Percentiles rank a stretch among this genome's conserved stretches.
Conservation (phyloP, 1,140 invertebrate species). For the Apis cerana region DNA sequence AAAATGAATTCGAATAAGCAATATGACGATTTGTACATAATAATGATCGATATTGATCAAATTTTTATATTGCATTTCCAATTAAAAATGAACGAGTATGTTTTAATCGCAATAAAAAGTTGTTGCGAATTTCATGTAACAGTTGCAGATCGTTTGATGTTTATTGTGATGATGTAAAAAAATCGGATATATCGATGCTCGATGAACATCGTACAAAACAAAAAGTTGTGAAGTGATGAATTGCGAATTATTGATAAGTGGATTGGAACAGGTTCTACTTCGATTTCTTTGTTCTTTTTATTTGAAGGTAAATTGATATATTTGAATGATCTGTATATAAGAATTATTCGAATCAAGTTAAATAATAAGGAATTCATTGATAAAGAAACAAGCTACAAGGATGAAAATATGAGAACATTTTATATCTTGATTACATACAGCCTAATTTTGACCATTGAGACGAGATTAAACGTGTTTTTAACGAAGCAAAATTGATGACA, state of each 20-base stretch:
- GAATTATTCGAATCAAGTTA: background rate
- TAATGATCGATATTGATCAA: background rate
- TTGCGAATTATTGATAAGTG: background rate
- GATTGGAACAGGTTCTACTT: too few species aligned
- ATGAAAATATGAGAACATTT: too few species aligned
- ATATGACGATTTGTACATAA: background rate
- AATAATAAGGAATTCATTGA: background rate
- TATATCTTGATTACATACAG: too few species aligned
- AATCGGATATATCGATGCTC: background rate
- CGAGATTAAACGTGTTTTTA: too few species aligned
- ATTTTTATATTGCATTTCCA: background rate
- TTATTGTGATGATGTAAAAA: background rate
- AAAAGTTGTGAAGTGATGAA: background rate
- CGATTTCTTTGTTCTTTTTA: too few species aligned
- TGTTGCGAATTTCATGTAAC: background rate
- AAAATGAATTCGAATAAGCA: background rate
- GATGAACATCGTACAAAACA: background rate
- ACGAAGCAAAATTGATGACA: too few species aligned
- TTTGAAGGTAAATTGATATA: background rate
- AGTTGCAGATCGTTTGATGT: background rate
- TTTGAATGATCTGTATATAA: background rate
- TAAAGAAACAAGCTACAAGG: background rate
- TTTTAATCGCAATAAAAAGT: background rate
- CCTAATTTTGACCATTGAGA: too few species aligned
- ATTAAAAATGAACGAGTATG: background rate